Percentiles rank a stretch among this genome's conserved stretches.
Conservation (phyloP, 2,888 invertebrate species). For the Subacronicta megacephala region DNA sequence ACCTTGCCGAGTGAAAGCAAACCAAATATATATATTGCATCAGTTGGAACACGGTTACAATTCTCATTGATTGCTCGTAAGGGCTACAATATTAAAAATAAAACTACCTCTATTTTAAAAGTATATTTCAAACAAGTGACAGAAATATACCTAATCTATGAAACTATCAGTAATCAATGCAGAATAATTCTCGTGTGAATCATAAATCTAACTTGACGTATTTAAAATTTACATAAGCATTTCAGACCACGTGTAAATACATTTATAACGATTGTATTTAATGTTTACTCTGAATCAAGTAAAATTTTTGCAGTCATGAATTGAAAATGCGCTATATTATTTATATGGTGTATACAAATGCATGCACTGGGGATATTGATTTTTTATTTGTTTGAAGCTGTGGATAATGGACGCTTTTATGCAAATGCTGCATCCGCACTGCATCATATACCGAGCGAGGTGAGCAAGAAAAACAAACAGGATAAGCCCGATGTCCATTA, state of each 20-base stretch:
- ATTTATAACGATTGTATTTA: constrained; percentile 33
- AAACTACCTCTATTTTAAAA: too few species aligned
- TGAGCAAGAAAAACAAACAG: constrained; percentile 63
- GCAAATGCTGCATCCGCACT: constrained; percentile 86
- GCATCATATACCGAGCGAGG: constrained; percentile 75
- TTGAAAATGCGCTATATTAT: constrained; percentile 43
- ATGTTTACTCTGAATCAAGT: constrained; percentile 13
- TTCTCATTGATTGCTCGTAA: too few species aligned
- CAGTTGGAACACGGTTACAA: too few species aligned
- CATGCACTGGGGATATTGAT: constrained; percentile 75
- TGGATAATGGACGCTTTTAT: constrained; percentile 87
- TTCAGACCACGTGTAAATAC: constrained; percentile 12
- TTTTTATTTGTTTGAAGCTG: constrained; percentile 83
- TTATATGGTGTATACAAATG: constrained; percentile 48
- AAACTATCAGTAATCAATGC: constrained; percentile 7
- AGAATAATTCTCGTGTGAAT: constrained; percentile 6
- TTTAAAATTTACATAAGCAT: constrained; percentile 28
- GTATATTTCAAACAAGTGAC: too few species aligned
- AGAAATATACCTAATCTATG: too few species aligned
- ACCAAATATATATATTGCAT: constrained; percentile 24
- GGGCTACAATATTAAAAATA: too few species aligned
- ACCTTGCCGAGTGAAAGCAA: constrained; percentile 27
- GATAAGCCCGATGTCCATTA: constrained; percentile 53
- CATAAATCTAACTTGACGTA: constrained; percentile 19
- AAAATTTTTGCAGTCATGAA: constrained; percentile 23